Percentiles rank a stretch among this genome's conserved stretches.
These are phyloP conservation scores for Corythornis vintsioides DNA, from an alignment of 2,113 vertebrate genomes.

Conservation along the genomic window DNA sequence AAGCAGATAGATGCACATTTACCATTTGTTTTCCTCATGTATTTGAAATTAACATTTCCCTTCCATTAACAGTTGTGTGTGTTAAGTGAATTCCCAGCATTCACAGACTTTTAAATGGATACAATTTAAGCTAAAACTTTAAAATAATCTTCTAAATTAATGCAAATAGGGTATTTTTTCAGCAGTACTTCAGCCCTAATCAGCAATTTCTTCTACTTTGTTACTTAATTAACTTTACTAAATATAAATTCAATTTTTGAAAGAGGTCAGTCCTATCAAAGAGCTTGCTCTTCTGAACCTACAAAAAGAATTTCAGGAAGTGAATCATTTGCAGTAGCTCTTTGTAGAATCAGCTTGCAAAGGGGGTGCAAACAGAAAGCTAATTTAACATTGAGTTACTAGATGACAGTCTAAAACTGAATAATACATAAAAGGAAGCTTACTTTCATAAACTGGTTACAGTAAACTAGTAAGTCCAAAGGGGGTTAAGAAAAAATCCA, in stretches of 20 bases:
- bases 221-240: slow-evolving; percentile 46
- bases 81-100: background rate
- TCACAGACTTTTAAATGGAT: background rate
- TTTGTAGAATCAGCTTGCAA: slow-evolving; percentile 5
- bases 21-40: background rate
- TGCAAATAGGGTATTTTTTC: background rate
- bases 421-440: slow-evolving; percentile 44
- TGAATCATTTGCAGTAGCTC: background rate
- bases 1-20: background rate
- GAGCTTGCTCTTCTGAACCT: background rate
- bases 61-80: background rate
- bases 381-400: slow-evolving; percentile 51
- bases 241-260: slow-evolving; percentile 42
- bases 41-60: background rate
- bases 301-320: slow-evolving; percentile 7
- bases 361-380: background rate
- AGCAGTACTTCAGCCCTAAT: background rate
- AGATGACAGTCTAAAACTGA: slow-evolving; percentile 60
- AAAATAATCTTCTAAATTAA: slow-evolving; percentile 7
- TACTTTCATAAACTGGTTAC: slow-evolving; percentile 53
- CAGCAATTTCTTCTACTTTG: slow-evolving; percentile 42
- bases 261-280: slow-evolving; percentile 38
- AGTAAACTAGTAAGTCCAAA: slow-evolving; percentile 34
- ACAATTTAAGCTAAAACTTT: background rate
- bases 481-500: slow-evolving; percentile 7